Evolutionary conservation across 2,113 vertebrate genomes (phyloP).

Genomic region (Lagopus muta): DNA sequence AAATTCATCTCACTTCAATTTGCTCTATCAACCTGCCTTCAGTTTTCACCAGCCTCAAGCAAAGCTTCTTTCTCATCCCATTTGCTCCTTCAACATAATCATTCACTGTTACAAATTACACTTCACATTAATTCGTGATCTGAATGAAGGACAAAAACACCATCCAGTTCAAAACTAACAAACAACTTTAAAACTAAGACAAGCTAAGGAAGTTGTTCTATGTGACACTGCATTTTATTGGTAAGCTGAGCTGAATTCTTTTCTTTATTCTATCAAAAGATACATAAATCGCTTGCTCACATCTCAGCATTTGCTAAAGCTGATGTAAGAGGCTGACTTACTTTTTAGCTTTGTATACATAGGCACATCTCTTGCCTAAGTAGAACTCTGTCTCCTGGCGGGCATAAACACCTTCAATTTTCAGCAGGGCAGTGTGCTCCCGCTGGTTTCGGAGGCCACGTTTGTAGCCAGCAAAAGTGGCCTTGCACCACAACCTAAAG

Average conservation of each 20-base stretch:
- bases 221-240: too few species aligned
- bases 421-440: constrained; percentile 95
- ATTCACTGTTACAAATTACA: neutral
- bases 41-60: neutral
- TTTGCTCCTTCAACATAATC: neutral
- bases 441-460: constrained; percentile 96
- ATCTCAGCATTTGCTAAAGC: neutral
- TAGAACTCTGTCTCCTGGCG: constrained; percentile 94
- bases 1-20: neutral
- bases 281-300: neutral
- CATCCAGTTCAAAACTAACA: neutral
- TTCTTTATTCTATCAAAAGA: neutral
- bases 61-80: neutral
- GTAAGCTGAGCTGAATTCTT: neutral
- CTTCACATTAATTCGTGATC: neutral
- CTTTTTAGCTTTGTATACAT: constrained; percentile 99
- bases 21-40: neutral
- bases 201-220: neutral
- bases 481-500: constrained; percentile 94
- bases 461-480: constrained; percentile 97
- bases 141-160: neutral
- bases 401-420: constrained; percentile 95
- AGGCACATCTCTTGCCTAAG: constrained; percentile 95
- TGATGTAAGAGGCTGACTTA: constrained; percentile 61
- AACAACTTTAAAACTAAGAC: neutral